Evolutionary conservation across 2,113 vertebrate genomes (phyloP), one percentile per base, ranked within the genome.

Genomic region (Fregata magnificens): DNA sequence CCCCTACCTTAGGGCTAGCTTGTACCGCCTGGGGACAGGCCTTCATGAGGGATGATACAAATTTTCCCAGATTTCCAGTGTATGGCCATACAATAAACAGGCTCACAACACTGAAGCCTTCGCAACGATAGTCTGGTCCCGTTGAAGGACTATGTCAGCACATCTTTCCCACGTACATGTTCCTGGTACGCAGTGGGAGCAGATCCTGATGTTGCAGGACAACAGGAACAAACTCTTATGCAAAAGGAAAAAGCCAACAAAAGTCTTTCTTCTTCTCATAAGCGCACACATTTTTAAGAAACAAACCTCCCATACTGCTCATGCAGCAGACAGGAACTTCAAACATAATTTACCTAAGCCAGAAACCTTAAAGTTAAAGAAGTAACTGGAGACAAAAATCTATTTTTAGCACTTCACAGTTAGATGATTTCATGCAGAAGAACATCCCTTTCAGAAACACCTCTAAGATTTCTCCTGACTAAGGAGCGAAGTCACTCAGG

Each of bases 91-190:
- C 28, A 79, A 72, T 38, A 70, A 81, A 32, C 10, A 44, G 7
- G 7, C 34, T 85, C 21, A 56, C 40, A 49, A 16, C 24, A 31
- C 24, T 16, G 7, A 52, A 36, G 25, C 9, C 50, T 72, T 20
- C 44, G 15, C 52, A 59, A 11, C 19, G 31, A 1, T 2, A 32
- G 9, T 7, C 58, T 44, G 36, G 16, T 16, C 11, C 5, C 38
- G 34, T 45, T 8, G 15, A 31, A 83, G 42, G 56, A 9, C 31
- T 16, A 8, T 1, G 13, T 9, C 80, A 83, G 80, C 26, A 5
- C 0, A 16, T 20, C 32, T 74, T 40, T 42, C 4, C 49, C 40
- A 2, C 12, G 49, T 24, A 31, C 0, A 0, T 17, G 16, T 7
- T 16, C 55, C 82, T 12, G 32, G 17, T 11, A 21, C 8, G 11